A percentile compares a stretch with the other conserved stretches of the same genome.
Evolutionary conservation across 92 coral and sea anemone species (phyloP).

Genomic region (Virgularia gustaviana): DNA sequence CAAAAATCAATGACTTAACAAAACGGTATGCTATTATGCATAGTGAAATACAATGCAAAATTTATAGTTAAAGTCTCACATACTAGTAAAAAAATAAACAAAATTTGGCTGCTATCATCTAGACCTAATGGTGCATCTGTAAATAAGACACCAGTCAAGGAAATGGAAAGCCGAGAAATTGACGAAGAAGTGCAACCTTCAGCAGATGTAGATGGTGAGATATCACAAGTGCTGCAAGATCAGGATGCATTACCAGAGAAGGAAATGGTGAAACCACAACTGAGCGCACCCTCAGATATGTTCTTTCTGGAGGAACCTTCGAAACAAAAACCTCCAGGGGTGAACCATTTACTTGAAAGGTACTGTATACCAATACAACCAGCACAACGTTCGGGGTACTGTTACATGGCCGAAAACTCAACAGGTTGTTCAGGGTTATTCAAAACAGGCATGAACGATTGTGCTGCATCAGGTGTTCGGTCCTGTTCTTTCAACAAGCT

Average conservation of each 20-base stretch:
- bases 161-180: no score
- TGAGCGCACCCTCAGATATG: constrained; percentile 65
- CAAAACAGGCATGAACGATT: no score
- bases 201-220: background rate
- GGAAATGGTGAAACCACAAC: constrained; percentile 61
- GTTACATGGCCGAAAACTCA: no score
- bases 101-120: no score
- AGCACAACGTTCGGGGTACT: no score
- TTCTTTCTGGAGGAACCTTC: constrained; percentile 63
- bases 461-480: no score
- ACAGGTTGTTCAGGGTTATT: no score
- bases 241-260: constrained; percentile 1
- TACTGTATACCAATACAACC: constrained; percentile 14
- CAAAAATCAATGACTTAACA: constrained; percentile 32
- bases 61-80: background rate
- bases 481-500: no score
- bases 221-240: background rate
- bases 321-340: constrained; percentile 59
- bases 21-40: background rate
- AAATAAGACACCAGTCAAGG: no score
- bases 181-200: background rate
- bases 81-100: background rate
- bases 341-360: constrained; percentile 82
- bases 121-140: no score
- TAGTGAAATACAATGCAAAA: background rate